Evolutionary conservation across 2,797 vertebrate species (phyloP).

Genomic region (Chrysolophus pictus): DNA sequence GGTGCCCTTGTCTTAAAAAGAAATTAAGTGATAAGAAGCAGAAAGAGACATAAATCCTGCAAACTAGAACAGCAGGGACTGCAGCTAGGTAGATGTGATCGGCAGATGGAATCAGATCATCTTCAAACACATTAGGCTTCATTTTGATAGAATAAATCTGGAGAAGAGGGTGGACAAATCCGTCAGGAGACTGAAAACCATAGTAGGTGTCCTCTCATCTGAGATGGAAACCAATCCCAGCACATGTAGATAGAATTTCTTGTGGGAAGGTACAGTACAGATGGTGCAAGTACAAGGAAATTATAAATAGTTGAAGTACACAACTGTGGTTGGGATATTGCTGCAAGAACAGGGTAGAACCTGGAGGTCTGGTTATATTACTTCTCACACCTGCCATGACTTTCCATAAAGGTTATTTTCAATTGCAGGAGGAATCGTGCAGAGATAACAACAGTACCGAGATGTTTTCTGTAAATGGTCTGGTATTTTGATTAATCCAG

Average conservation of each 20-base stretch:
- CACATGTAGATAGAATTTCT: neutral
- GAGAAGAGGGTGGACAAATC: neutral
- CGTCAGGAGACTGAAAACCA: neutral
- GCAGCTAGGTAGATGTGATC: neutral
- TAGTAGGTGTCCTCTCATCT: neutral
- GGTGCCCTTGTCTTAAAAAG: neutral
- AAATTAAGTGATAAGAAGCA: constrained; percentile 9
- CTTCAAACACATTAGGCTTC: neutral
- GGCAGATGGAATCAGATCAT: neutral
- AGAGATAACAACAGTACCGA: neutral
- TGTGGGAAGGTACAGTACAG: neutral
- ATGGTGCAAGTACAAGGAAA: neutral
- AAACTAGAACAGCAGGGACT: neutral
- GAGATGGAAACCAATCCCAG: neutral
- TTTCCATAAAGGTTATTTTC: neutral
- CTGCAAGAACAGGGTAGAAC: neutral
- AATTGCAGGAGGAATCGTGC: neutral
- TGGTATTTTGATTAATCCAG: neutral
- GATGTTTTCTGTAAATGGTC: neutral
- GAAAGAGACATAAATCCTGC: constrained; percentile 15
- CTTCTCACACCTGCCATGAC: neutral
- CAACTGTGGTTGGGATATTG: neutral
- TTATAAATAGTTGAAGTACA: neutral
- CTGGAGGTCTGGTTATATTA: neutral
- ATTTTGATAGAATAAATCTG: neutral